Conservation (phyloP, 2,113 vertebrate genomes). For the Atlantisia rogersi region DNA sequence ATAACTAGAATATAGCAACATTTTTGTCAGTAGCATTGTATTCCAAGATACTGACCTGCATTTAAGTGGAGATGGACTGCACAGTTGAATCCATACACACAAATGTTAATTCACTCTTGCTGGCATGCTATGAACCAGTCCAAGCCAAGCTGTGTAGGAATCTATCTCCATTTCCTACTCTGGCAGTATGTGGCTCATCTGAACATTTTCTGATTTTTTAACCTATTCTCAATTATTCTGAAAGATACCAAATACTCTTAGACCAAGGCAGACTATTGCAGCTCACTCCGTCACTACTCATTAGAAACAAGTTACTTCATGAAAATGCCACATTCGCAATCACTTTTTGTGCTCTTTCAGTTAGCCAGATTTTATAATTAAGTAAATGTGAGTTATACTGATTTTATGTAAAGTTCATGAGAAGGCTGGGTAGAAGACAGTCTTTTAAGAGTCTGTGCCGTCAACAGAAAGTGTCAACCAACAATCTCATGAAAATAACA, state of each 20-base stretch:
- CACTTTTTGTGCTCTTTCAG: background rate
- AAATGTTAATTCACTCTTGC: background rate
- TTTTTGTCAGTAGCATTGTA: background rate
- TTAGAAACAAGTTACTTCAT: background rate
- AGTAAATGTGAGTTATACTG: background rate
- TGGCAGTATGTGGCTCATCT: background rate
- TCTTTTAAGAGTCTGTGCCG: background rate
- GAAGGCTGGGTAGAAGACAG: background rate
- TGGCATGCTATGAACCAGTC: background rate
- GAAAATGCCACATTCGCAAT: background rate
- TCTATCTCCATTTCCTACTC: background rate
- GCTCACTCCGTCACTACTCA: background rate
- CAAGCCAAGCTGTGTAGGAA: background rate
- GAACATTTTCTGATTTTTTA: background rate
- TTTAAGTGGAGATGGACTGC: background rate
- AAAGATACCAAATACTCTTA: background rate
- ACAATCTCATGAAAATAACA: background rate
- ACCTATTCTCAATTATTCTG: background rate
- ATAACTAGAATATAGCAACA: background rate
- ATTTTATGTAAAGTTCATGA: background rate
- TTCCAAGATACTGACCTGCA: background rate
- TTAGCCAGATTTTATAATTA: background rate
- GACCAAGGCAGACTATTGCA: background rate
- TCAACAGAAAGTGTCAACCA: background rate
- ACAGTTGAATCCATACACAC: background rate